These are phyloP conservation scores for Aphodius granarius DNA, from an alignment of 2,888 invertebrate species.

Conservation along the genomic window DNA sequence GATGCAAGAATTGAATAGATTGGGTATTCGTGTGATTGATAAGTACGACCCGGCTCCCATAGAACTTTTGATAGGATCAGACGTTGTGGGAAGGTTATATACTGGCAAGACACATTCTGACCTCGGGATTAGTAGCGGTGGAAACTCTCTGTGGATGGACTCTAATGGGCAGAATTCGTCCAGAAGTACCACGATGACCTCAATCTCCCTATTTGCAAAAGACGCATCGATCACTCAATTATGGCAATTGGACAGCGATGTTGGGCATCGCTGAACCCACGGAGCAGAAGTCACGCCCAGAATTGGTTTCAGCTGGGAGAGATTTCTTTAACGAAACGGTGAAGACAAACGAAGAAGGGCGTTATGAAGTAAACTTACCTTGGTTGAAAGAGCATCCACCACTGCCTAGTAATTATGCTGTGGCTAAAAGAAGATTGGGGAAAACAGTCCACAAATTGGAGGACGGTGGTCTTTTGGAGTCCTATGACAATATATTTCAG, in stretches of 20 bases:
- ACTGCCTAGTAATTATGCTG: conserved; percentile 35
- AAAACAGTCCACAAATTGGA: conserved; percentile 33
- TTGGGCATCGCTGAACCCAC: conserved; percentile 42
- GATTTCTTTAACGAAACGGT: conserved; percentile 40
- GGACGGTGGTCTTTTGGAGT: conserved; percentile 29
- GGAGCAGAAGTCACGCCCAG: conserved; percentile 32
- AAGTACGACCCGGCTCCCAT: too few relatives aligned
- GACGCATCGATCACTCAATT: conserved; percentile 34
- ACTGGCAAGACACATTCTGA: neutral
- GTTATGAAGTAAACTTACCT: conserved; percentile 42
- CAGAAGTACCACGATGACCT: neutral
- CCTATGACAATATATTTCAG: conserved; percentile 38
- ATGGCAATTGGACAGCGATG: conserved; percentile 42
- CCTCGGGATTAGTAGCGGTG: too few relatives aligned
- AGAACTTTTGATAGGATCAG: too few relatives aligned
- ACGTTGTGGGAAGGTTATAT: neutral
- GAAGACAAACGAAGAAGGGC: conserved; percentile 1
- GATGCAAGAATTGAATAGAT: conserved; percentile 4
- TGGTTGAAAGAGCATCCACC: conserved; percentile 43
- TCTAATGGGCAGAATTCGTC: neutral
- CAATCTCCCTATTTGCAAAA: conserved; percentile 5
- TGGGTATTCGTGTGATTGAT: too few relatives aligned
- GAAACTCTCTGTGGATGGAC: neutral
- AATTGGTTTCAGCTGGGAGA: conserved; percentile 32
- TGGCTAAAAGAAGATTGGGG: conserved; percentile 37